Evolutionary conservation across 2,797 vertebrate species (phyloP).

Genomic region (Diceros bicornis): DNA sequence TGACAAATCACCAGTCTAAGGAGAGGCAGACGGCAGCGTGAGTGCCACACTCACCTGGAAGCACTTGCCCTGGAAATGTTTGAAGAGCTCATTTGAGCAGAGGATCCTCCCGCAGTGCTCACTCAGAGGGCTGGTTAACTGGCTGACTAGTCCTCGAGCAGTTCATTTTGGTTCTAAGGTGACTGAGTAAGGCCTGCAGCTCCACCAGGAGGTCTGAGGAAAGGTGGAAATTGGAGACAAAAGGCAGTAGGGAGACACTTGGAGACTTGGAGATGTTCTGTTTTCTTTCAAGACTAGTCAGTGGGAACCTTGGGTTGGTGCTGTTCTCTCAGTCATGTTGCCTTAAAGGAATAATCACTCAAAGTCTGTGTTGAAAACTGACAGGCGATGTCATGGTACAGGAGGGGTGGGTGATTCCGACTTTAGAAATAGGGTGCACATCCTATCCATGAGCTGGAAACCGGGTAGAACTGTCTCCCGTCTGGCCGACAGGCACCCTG

Average conservation of each 20-base stretch:
- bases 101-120: background rate
- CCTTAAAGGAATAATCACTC: background rate
- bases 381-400: background rate
- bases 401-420: background rate
- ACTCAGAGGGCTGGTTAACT: background rate
- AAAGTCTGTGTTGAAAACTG: background rate
- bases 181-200: background rate
- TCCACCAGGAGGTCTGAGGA: background rate
- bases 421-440: background rate
- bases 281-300: background rate
- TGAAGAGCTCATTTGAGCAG: rapidly evolving
- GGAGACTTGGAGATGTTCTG: background rate
- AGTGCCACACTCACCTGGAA: background rate
- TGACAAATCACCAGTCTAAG: background rate
- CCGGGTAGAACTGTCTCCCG: background rate
- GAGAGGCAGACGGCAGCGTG: background rate
- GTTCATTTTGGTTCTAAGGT: background rate
- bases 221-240: background rate
- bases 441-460: background rate
- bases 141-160: no score
- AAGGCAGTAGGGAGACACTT: no score
- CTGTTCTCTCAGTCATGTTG: background rate
- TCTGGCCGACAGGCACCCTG: background rate
- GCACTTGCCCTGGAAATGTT: rapidly evolving
- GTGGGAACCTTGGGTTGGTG: background rate